phyloP scores from a whole-genome alignment of 2,888 invertebrate species.

The Omphaloscelis lunosa region DNA sequence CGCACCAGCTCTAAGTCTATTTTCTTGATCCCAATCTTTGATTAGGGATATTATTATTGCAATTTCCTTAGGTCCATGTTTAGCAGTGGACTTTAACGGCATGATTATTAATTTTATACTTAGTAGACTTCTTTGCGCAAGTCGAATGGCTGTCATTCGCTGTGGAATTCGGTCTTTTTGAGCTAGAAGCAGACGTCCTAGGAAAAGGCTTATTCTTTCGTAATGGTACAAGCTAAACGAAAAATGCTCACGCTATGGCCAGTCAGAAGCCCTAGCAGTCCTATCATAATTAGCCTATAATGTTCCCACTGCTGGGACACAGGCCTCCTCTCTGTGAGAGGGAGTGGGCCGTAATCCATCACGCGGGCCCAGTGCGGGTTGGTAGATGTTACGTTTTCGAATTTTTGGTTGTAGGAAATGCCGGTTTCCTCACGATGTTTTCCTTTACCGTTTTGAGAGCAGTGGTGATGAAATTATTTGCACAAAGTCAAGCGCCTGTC shows the following conservation, averaged over 20 bases:
- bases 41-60: not conserved
- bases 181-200: not conserved
- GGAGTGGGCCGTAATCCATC: no score
- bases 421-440: no score
- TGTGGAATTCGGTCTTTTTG: not conserved
- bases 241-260: not conserved
- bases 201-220: not conserved
- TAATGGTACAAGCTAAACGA: not conserved
- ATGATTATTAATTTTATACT: not conserved
- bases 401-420: no score
- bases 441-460: no score
- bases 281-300: not conserved
- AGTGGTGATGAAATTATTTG: no score
- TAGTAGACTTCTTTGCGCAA: not conserved
- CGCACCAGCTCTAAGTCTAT: constrained; percentile 4
- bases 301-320: no score
- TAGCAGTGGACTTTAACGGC: not conserved
- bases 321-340: no score
- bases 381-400: no score
- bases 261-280: not conserved
- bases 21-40: constrained; percentile 14
- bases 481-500: no score
- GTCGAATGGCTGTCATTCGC: not conserved
- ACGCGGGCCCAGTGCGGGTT: no score
- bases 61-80: not conserved